Evolutionary conservation across 2,113 vertebrate species (phyloP).

Genomic region (Lepus europaeus): DNA sequence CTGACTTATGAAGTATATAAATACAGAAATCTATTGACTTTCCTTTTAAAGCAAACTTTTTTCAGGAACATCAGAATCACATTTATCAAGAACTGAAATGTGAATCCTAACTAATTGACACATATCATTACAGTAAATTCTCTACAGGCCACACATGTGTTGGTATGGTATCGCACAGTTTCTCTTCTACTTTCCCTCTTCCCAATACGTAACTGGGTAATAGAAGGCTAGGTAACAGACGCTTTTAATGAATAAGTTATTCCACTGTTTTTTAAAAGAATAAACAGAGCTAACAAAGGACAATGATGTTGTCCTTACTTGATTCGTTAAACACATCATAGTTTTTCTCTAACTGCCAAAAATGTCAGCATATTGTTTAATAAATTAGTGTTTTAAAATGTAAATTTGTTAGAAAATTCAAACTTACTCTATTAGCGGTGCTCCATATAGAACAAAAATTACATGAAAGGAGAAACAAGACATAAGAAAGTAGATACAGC

Average conservation of each 20-base stretch:
- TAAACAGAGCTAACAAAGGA: slow-evolving; percentile 20
- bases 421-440: slow-evolving; percentile 97
- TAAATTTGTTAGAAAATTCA: slow-evolving; percentile 70
- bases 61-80: slow-evolving; percentile 41
- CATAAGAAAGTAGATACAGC: slow-evolving; percentile 94
- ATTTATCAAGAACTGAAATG: slow-evolving; percentile 22
- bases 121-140: background rate
- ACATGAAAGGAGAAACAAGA: slow-evolving; percentile 96
- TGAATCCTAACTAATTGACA: slow-evolving; percentile 28
- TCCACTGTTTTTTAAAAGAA: background rate
- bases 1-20: slow-evolving; percentile 12
- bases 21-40: slow-evolving; percentile 1
- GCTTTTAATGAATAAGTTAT: slow-evolving; percentile 34
- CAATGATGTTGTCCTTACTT: background rate
- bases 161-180: background rate
- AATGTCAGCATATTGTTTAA: slow-evolving; percentile 1
- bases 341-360: slow-evolving; percentile 24
- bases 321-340: background rate
- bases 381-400: slow-evolving; percentile 33
- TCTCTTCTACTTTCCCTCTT: background rate
- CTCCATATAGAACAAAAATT: slow-evolving; percentile 97
- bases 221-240: slow-evolving; percentile 6
- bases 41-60: slow-evolving; percentile 50
- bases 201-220: background rate
- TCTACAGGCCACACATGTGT: background rate